Evolutionary conservation across 2,797 vertebrate genomes (phyloP).

Genomic region (Acanthurus tractus): DNA sequence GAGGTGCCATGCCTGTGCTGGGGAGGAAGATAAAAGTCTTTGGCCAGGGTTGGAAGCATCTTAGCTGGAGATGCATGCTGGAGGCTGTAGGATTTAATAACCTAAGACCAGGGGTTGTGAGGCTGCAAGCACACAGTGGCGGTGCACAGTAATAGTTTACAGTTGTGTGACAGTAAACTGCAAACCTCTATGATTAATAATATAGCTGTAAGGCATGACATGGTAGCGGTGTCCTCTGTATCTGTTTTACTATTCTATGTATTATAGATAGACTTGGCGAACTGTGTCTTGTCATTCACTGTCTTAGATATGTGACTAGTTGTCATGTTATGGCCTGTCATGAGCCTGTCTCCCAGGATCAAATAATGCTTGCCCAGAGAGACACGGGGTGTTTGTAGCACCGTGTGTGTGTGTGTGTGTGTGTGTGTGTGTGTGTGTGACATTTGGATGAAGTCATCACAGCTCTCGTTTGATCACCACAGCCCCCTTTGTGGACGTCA

Average conservation of each 20-base stretch:
- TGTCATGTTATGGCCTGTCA: constrained; percentile 73
- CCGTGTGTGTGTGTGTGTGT: constrained; percentile 64
- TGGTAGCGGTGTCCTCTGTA: constrained; percentile 57
- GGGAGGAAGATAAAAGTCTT: constrained; percentile 84
- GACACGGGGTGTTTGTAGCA: constrained; percentile 62
- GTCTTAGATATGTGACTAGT: constrained; percentile 68
- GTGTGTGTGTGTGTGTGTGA: constrained; percentile 64
- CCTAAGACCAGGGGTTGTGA: constrained; percentile 80
- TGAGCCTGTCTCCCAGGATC: constrained; percentile 74
- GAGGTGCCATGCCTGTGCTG: constrained; percentile 85
- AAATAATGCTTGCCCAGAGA: constrained; percentile 71
- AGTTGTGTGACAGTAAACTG: constrained; percentile 80
- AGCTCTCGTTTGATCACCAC: constrained; percentile 75
- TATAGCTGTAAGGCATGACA: constrained; percentile 74
- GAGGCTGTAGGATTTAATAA: constrained; percentile 80
- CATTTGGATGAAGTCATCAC: constrained; percentile 83
- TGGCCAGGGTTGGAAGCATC: constrained; percentile 75
- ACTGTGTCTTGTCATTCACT: constrained; percentile 76
- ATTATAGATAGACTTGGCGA: constrained; percentile 69
- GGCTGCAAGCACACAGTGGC: constrained; percentile 70
- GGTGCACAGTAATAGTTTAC: constrained; percentile 78
- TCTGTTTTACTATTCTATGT: constrained; percentile 75
- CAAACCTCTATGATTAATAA: constrained; percentile 80
- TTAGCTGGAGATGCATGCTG: constrained; percentile 78
- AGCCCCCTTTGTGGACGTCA: constrained; percentile 77